These are phyloP conservation scores for Ryuthela nishihirai DNA, from an alignment of 2,888 invertebrate species.

Conservation along the genomic window DNA sequence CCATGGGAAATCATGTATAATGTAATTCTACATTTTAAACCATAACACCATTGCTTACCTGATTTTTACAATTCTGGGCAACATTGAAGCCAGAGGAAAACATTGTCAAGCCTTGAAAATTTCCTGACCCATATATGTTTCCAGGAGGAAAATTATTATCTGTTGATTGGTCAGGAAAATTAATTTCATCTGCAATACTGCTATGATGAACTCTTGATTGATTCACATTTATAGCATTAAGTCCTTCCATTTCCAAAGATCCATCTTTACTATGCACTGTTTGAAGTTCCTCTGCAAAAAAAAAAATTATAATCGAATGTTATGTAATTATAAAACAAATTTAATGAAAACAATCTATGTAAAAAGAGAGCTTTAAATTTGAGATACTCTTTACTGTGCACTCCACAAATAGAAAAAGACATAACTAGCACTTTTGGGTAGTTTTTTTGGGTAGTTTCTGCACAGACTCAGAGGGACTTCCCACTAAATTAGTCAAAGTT, in stretches of 20 bases:
- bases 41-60: no score
- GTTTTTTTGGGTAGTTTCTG: no score
- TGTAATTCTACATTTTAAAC: no score
- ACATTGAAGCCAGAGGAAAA: constrained; percentile 26
- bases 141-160: constrained; percentile 23
- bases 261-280: constrained; percentile 19
- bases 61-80: constrained; percentile 37
- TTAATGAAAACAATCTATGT: not conserved
- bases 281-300: constrained; percentile 24
- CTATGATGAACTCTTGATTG: constrained; percentile 24
- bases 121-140: constrained; percentile 30
- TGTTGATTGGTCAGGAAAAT: constrained; percentile 20
- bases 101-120: constrained; percentile 34
- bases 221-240: constrained; percentile 28
- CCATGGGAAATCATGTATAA: no score
- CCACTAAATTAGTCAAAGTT: no score
- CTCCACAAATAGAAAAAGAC: no score
- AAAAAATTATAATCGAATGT: not conserved
- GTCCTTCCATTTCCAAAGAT: constrained; percentile 18
- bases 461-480: no score
- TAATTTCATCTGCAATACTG: constrained; percentile 27
- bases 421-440: no score
- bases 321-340: not conserved
- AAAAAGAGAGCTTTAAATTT: not conserved
- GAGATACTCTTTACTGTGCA: no score